phyloP scores from a whole-genome alignment of 2,888 invertebrate genomes.

The Himalopsyche japonica region DNA sequence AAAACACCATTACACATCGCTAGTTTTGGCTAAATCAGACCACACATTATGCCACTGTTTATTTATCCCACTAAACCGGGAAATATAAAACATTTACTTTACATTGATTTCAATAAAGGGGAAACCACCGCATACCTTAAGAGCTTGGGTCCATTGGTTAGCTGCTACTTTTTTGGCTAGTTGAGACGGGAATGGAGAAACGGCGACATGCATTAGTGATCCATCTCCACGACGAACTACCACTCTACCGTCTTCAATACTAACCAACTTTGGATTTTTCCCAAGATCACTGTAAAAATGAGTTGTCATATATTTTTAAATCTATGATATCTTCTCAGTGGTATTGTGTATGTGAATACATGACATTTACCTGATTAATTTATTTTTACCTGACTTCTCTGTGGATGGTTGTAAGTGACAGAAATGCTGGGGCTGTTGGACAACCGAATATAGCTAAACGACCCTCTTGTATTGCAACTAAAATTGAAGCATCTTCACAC shows the following conservation, averaged over 20 bases:
- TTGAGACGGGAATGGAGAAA: slow-evolving; percentile 71
- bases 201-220: slow-evolving; percentile 73
- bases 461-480: slow-evolving; percentile 55
- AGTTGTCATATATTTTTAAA: not conserved
- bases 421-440: slow-evolving; percentile 54
- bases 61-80: too few species aligned
- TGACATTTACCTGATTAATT: too few species aligned
- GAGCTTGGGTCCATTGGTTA: slow-evolving; percentile 82
- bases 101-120: too few species aligned
- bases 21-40: too few species aligned
- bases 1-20: too few species aligned
- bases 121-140: slow-evolving; percentile 67
- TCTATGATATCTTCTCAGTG: not conserved
- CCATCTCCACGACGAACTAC: slow-evolving; percentile 88
- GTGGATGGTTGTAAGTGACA: slow-evolving; percentile 52
- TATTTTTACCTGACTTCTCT: slow-evolving; percentile 51
- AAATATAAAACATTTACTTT: not conserved
- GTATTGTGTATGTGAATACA: not conserved
- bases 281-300: slow-evolving; percentile 74
- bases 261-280: slow-evolving; percentile 78
- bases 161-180: slow-evolving; percentile 65
- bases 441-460: slow-evolving; percentile 58
- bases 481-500: slow-evolving; percentile 55
- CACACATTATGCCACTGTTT: too few species aligned
- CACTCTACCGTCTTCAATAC: slow-evolving; percentile 82